Conservation (phyloP, 1,140 invertebrate genomes). For the Fopius arisanus region DNA sequence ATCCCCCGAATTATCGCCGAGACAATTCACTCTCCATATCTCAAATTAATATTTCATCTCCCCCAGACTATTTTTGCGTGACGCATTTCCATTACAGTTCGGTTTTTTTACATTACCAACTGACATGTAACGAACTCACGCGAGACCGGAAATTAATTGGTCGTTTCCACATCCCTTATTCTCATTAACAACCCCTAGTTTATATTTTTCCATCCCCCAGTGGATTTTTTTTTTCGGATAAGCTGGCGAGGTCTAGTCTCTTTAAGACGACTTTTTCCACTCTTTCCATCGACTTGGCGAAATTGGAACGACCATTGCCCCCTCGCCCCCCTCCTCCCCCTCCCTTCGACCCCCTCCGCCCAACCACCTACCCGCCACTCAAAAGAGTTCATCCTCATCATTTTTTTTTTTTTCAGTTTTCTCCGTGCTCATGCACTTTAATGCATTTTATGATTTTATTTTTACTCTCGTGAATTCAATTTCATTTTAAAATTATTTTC, state of each 20-base stretch:
- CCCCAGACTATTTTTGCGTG: neutral
- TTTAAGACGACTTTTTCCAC: neutral
- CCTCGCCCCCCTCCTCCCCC: neutral
- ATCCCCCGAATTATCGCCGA: too few species aligned
- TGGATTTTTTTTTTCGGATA: neutral
- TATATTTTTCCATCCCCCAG: slow-evolving; percentile 3
- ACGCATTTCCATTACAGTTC: neutral
- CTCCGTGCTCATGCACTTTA: neutral
- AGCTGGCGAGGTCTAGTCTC: neutral
- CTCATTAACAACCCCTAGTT: slow-evolving; percentile 10
- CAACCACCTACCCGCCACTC: too few species aligned
- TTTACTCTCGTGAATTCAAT: neutral
- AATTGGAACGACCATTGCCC: neutral
- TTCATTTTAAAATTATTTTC: neutral
- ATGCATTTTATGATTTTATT: neutral
- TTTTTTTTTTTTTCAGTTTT: neutral
- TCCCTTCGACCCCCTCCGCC: too few species aligned
- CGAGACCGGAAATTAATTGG: neutral
- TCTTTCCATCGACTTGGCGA: neutral
- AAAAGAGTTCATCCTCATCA: neutral
- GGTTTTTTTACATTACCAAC: neutral
- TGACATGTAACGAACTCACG: neutral
- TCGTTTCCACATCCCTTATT: neutral
- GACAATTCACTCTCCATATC: neutral
- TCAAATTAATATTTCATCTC: neutral